These are phyloP conservation scores for Gyps fulvus DNA, from an alignment of 2,113 vertebrate genomes.

Conservation along the genomic window DNA sequence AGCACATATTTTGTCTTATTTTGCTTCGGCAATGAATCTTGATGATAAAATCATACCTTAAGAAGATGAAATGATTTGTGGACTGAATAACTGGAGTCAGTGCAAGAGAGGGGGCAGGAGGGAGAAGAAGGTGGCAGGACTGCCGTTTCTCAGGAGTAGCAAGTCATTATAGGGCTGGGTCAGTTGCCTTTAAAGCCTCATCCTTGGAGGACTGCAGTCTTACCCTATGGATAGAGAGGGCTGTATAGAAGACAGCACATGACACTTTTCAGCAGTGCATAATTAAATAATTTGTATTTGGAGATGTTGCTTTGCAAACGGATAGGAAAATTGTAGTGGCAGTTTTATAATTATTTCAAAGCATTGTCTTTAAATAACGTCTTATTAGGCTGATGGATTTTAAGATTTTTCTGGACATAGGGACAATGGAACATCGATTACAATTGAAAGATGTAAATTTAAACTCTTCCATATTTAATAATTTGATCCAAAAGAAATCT, in stretches of 20 bases:
- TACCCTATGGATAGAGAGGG: not conserved
- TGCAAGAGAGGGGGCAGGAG: not conserved
- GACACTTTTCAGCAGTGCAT: not conserved
- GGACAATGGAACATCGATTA: not conserved
- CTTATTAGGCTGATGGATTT: not conserved
- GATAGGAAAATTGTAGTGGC: not conserved
- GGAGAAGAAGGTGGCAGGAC: not conserved
- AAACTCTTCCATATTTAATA: not conserved
- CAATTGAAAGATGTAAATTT: not conserved
- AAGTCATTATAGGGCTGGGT: not conserved
- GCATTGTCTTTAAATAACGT: not conserved
- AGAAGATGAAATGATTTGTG: not conserved
- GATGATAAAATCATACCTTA: not conserved
- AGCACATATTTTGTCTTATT: not conserved
- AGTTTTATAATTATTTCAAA: not conserved
- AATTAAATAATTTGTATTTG: not conserved
- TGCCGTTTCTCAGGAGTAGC: not conserved
- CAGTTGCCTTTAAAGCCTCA: not conserved
- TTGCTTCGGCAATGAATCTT: not conserved
- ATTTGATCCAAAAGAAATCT: not conserved
- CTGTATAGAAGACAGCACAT: not conserved
- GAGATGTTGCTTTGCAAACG: not conserved
- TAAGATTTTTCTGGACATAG: not conserved
- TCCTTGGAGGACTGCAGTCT: not conserved
- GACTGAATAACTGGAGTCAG: not conserved